phyloP scores from a whole-genome alignment of 2,113 vertebrate genomes.

The Megalops atlanticus region DNA sequence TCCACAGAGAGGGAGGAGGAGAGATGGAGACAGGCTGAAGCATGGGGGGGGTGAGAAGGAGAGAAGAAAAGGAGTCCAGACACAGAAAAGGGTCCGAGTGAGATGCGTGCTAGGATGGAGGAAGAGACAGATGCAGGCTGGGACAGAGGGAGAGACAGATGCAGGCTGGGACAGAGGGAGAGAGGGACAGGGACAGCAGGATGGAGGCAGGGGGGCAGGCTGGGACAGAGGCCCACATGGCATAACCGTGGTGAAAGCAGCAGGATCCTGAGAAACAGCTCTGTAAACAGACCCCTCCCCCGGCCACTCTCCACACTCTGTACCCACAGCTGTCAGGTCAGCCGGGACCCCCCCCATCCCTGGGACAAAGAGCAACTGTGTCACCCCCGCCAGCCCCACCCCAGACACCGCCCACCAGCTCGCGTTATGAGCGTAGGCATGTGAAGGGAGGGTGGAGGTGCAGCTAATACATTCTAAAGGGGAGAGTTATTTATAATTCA shows the following conservation, averaged over 20 bases:
- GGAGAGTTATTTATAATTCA: no score
- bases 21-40: slow-evolving; percentile 45
- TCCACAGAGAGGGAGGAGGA: slow-evolving; percentile 50
- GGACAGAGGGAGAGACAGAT: not conserved
- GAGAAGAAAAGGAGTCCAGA: not conserved
- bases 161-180: not conserved
- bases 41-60: slow-evolving; percentile 37
- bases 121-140: not conserved
- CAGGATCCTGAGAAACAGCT: slow-evolving; percentile 58
- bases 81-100: slow-evolving; percentile 21
- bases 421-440: not conserved
- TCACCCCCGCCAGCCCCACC: no score
- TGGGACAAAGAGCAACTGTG: slow-evolving; percentile 50
- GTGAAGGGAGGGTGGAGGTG: not conserved
- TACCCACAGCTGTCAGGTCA: slow-evolving; percentile 16
- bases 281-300: slow-evolving; percentile 59
- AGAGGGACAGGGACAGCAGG: slow-evolving; percentile 2
- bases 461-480: no score
- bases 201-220: slow-evolving; percentile 2
- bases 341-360: not conserved
- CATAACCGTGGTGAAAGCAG: slow-evolving; percentile 60
- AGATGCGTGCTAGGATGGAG: slow-evolving; percentile 3
- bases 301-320: slow-evolving; percentile 33
- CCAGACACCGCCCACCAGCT: no score
- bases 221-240: slow-evolving; percentile 44